A percentile compares a stretch with the other conserved stretches of the same genome.
These are phyloP conservation scores for Apoda limacodes DNA, from an alignment of 2,888 invertebrate species.

Conservation along the genomic window DNA sequence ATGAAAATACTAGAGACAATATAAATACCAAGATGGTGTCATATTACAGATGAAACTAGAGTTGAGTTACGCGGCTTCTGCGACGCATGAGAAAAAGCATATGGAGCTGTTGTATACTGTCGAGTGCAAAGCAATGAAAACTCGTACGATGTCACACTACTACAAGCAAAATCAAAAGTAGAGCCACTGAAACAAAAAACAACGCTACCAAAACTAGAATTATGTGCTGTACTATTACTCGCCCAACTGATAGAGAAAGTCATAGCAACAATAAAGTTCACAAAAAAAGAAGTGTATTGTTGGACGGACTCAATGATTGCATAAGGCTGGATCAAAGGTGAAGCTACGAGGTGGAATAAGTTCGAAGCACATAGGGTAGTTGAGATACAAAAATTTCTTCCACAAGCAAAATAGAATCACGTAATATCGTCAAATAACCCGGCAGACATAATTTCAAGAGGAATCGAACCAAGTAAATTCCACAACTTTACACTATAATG, in stretches of 20 bases:
- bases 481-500: constrained; percentile 12
- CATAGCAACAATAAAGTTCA: constrained; percentile 17
- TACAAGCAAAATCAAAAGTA: constrained; percentile 2
- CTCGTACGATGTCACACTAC: background rate
- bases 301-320: constrained; percentile 15
- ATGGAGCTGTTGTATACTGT: constrained; percentile 1
- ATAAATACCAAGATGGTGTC: constrained; percentile 1
- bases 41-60: background rate
- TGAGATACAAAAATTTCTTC: constrained; percentile 16
- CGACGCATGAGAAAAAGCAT: constrained; percentile 2
- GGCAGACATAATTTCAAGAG: constrained; percentile 13
- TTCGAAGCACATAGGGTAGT: constrained; percentile 18
- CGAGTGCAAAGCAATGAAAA: background rate
- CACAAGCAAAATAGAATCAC: constrained; percentile 10
- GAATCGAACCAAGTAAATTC: constrained; percentile 6
- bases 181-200: constrained; percentile 1
- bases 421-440: constrained; percentile 10
- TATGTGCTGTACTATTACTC: constrained; percentile 2
- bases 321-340: constrained; percentile 18
- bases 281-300: constrained; percentile 8
- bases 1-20: constrained; percentile 1
- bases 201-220: constrained; percentile 1
- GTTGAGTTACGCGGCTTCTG: constrained; percentile 4
- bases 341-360: constrained; percentile 20
- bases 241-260: constrained; percentile 17